Evolutionary conservation across 2,888 invertebrate genomes (phyloP), one percentile per base, ranked within the genome.

Genomic region (Spilosoma lubricipeda): DNA sequence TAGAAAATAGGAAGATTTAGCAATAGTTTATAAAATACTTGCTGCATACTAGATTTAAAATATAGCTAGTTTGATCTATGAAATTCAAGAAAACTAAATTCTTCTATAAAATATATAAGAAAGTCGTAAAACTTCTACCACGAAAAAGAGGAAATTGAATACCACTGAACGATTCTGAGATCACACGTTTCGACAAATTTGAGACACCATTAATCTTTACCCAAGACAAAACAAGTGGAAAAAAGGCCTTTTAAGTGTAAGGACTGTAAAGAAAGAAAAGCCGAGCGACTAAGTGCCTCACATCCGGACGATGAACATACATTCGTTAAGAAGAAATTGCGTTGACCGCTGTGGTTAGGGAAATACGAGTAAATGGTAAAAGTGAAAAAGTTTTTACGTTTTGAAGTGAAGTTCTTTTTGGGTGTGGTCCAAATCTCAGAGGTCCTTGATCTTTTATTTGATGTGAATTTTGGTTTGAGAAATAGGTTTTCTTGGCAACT

Each of bases 281-380:
- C 36, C 74, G 73, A 82, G 76, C 77, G 75, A 67, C 77, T 85
- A 85, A 85, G 85, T 84, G 86, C 81, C 78, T 75, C 77, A 79
- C 81, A 82, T 85, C 86, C 85, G 86, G 75, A 39, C 67, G 63
- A 76, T 65, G 73, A 76, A 71, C 81, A 81, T 78, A 83, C 83
- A 80, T 84, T 85, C 81, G 84, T 81, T 82, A 75, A 78, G 64
- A 75, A 80, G 73, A 77, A 85, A 81, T 80, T 80, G 76, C 78
- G 80, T 82, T 82, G 84, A 79, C 81, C 77, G 77, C 80, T 79
- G 78, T 18, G 63, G 63, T 81, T 76, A 68, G 66, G 72, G 78
- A 77, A 80, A 85, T 85, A n/a, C n/a, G n/a, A n/a, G n/a, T n/a
- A 81, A 78, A 78, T 81, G 76, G 73, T 45, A 52, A 36, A 67